phyloP scores from a whole-genome alignment of 2,113 vertebrate species.

The Halcyon malimbica region DNA sequence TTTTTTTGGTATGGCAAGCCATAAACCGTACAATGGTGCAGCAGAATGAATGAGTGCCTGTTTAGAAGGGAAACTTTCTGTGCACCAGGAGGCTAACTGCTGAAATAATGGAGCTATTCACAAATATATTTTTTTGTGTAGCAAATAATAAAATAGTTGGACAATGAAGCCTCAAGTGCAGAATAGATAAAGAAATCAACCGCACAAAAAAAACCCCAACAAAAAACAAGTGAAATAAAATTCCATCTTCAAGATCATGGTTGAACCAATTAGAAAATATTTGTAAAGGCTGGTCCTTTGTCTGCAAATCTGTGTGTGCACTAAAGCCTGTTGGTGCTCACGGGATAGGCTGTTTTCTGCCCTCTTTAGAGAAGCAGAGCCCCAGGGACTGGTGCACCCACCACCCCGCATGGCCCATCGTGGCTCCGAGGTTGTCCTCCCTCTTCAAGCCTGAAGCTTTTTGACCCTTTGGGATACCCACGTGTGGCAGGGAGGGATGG shows the following conservation, averaged over 20 bases:
- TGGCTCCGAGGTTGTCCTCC: not conserved
- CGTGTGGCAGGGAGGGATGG: rapidly evolving
- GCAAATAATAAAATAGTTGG: conserved; percentile 69
- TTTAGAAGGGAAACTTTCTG: conserved; percentile 68
- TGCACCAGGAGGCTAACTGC: conserved; percentile 61
- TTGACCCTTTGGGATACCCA: rapidly evolving
- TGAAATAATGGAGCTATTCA: conserved; percentile 71
- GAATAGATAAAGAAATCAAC: conserved; percentile 49
- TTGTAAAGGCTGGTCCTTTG: conserved; percentile 47
- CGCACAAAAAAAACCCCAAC: not conserved
- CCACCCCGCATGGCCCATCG: rapidly evolving
- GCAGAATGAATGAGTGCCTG: conserved; percentile 62
- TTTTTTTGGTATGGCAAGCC: conserved; percentile 24
- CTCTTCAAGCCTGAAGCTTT: not conserved
- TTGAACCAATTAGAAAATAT: conserved; percentile 63
- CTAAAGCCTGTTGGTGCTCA: not conserved
- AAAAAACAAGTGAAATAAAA: not conserved
- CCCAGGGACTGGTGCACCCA: not conserved
- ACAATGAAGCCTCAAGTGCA: conserved; percentile 56
- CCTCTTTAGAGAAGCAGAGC: not conserved
- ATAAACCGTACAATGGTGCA: conserved; percentile 60
- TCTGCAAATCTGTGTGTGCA: not conserved
- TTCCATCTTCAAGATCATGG: conserved; percentile 13
- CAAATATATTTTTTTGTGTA: conserved; percentile 59
- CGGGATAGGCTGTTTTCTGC: not conserved